A percentile compares a stretch with the other conserved stretches of the same genome.
Evolutionary conservation across 2,797 vertebrate species (phyloP).

Genomic region (Trachops cirrhosus): DNA sequence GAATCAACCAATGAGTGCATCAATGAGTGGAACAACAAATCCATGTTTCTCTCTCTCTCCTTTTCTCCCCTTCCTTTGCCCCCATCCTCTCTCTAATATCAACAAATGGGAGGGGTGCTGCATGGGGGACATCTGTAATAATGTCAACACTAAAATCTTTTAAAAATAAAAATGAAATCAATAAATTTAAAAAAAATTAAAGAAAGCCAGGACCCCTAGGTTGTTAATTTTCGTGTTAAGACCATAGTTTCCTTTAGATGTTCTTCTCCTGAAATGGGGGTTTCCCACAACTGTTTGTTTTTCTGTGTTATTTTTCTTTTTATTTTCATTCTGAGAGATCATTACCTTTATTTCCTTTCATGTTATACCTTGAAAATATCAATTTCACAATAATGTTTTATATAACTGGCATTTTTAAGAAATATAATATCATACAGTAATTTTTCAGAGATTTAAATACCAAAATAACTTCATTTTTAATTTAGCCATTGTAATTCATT

Average conservation of each 20-base stretch:
- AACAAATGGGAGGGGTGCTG: background rate
- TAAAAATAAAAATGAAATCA: background rate
- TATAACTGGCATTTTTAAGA: background rate
- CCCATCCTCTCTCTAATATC: background rate
- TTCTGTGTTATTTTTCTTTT: background rate
- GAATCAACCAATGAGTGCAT: background rate
- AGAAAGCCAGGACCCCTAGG: background rate
- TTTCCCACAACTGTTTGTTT: background rate
- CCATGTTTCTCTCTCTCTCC: background rate
- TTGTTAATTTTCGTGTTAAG: constrained; percentile 3
- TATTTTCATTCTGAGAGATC: background rate
- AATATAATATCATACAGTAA: background rate
- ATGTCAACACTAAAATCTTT: background rate
- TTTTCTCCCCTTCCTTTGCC: background rate
- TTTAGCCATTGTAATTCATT: background rate
- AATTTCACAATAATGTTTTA: background rate
- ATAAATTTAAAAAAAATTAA: background rate
- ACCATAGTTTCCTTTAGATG: background rate
- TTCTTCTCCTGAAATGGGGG: background rate
- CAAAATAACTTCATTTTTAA: background rate
- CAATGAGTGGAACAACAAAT: background rate
- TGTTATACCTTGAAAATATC: background rate
- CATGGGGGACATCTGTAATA: background rate
- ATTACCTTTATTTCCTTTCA: background rate
- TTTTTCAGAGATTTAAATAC: background rate